phyloP scores from a whole-genome alignment of 53 echinoderm and acorn worm genomes.

The Luidia sarsii region DNA sequence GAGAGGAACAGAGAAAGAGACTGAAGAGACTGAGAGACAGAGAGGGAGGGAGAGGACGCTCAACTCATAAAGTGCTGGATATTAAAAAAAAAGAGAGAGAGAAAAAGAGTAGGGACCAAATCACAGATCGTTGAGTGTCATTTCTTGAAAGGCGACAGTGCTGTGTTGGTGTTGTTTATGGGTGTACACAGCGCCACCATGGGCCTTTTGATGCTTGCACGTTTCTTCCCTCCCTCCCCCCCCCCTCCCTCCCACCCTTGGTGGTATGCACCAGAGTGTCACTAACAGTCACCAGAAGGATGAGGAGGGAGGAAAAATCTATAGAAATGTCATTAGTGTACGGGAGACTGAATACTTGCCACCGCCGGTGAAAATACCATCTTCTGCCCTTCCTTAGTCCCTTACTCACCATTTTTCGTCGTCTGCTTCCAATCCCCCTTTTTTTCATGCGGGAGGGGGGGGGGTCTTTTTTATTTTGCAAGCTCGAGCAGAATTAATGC shows the following conservation, averaged over 20 bases:
- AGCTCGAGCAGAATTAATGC: too few relatives aligned
- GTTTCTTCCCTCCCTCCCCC: conserved; percentile 29
- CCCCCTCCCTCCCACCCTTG: too few relatives aligned
- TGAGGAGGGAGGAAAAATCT: conserved; percentile 23
- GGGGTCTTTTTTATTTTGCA: too few relatives aligned
- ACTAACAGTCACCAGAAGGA: conserved; percentile 25
- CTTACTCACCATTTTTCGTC: too few relatives aligned
- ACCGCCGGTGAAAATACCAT: too few relatives aligned
- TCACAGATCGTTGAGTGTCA: not conserved
- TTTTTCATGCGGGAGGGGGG: too few relatives aligned
- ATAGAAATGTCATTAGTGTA: conserved; percentile 47
- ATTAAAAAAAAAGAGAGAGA: conserved; percentile 3
- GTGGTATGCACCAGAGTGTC: conserved; percentile 3
- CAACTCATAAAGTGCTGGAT: not conserved
- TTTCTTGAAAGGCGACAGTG: conserved; percentile 10
- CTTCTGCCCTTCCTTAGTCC: too few relatives aligned
- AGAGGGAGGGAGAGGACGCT: not conserved
- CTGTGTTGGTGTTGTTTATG: conserved; percentile 36
- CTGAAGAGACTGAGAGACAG: conserved; percentile 16
- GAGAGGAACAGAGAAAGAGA: too few relatives aligned
- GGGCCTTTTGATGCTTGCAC: conserved; percentile 40
- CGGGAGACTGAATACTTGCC: conserved; percentile 10
- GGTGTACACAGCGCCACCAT: not conserved
- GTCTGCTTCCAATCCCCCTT: too few relatives aligned
- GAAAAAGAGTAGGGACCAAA: not conserved